Evolutionary conservation across 2,888 invertebrate genomes (phyloP).

Genomic region (Ormia ochracea): DNA sequence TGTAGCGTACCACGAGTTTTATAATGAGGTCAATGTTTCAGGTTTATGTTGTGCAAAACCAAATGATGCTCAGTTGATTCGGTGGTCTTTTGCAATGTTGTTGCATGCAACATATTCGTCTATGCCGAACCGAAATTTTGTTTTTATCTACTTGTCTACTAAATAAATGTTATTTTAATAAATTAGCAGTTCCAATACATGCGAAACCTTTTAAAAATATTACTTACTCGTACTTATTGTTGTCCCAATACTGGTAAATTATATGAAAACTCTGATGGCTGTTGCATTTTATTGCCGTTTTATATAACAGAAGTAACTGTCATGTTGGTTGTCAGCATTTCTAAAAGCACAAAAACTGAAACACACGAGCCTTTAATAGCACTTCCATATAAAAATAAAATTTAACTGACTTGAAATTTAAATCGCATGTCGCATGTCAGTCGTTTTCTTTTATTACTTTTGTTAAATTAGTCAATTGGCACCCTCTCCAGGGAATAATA

Average conservation of each 20-base stretch:
- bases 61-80: too few species aligned
- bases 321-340: slow-evolving; percentile 56
- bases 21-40: too few species aligned
- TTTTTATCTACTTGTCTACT: not conserved
- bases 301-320: slow-evolving; percentile 59
- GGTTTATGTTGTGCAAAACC: too few species aligned
- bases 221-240: not conserved
- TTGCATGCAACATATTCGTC: not conserved
- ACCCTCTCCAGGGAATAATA: slow-evolving; percentile 18
- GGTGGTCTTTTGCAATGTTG: too few species aligned
- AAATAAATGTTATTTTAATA: not conserved
- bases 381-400: not conserved
- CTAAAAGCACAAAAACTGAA: slow-evolving; percentile 19
- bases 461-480: not conserved
- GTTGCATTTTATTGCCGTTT: slow-evolving; percentile 33
- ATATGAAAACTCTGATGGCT: not conserved
- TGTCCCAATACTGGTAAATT: not conserved
- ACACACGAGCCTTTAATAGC: slow-evolving; percentile 3
- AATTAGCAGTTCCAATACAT: not conserved
- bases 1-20: too few species aligned
- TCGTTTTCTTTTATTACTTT: not conserved
- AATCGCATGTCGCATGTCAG: slow-evolving; percentile 41
- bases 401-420: slow-evolving; percentile 31
- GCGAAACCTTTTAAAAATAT: not conserved
- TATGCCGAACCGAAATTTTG: not conserved